Conservation (phyloP, 2,888 invertebrate species). For the Lasioglossum figueresi region DNA sequence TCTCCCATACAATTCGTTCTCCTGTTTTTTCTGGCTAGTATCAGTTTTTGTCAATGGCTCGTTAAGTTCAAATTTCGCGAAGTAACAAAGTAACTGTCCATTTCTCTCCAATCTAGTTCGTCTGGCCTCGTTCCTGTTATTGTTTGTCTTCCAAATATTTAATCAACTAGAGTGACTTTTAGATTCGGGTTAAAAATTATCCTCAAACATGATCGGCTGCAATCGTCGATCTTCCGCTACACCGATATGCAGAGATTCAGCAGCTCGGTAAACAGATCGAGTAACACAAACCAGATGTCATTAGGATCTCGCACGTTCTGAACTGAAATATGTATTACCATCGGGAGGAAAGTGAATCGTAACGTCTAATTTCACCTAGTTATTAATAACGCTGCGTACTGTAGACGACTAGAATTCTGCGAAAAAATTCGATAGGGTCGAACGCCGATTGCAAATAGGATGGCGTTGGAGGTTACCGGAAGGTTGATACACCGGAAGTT, state of each 20-base stretch:
- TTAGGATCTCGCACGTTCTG: background rate
- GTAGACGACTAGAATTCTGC: background rate
- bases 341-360: background rate
- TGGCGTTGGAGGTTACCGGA: background rate
- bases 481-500: background rate
- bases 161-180: background rate
- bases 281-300: background rate
- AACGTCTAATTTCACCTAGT: background rate
- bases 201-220: background rate
- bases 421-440: background rate
- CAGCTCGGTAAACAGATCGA: background rate
- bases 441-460: background rate
- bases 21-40: slow-evolving; percentile 10
- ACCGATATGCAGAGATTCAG: background rate
- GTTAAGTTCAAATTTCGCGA: slow-evolving; percentile 15
- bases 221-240: background rate
- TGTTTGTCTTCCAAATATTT: background rate
- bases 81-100: slow-evolving; percentile 6
- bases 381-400: background rate
- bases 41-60: slow-evolving; percentile 5
- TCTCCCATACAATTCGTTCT: background rate
- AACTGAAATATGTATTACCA: background rate
- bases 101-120: background rate
- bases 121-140: background rate
- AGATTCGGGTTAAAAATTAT: background rate